Percentiles rank a stretch among this genome's conserved stretches.
phyloP scores from a whole-genome alignment of 1,140 invertebrate species.

The Matsumurasca onukii region DNA sequence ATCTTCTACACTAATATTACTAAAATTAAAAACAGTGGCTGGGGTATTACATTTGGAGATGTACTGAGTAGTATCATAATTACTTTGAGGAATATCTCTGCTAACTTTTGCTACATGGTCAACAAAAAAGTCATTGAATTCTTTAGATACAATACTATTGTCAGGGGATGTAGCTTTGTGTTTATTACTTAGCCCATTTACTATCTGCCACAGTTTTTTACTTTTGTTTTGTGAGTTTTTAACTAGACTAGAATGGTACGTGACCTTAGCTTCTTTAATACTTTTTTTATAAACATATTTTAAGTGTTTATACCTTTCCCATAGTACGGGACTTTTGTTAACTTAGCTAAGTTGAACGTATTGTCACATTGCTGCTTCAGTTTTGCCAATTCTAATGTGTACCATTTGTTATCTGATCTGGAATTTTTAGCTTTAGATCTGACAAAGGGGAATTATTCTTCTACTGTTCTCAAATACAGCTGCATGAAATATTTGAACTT shows the following conservation, averaged over 20 bases:
- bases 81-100: not conserved
- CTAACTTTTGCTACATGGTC: not conserved
- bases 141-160: not conserved
- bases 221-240: too few species aligned
- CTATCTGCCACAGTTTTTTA: too few species aligned
- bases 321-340: not conserved
- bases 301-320: not conserved
- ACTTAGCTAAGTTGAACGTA: not conserved
- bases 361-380: not conserved
- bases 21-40: not conserved
- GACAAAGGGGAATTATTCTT: not conserved
- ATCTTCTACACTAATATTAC: not conserved
- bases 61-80: not conserved
- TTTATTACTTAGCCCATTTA: too few species aligned
- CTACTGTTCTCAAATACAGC: not conserved
- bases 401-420: slow-evolving; percentile 7
- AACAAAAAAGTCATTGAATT: slow-evolving; percentile 7
- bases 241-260: too few species aligned
- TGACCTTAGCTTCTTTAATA: too few species aligned
- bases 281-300: too few species aligned
- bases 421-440: not conserved
- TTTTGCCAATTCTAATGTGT: not conserved
- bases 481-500: not conserved
- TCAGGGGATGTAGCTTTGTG: not conserved
- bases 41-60: not conserved